phyloP scores from a whole-genome alignment of 2,888 invertebrate genomes.

The Heterodera filipjevi region DNA sequence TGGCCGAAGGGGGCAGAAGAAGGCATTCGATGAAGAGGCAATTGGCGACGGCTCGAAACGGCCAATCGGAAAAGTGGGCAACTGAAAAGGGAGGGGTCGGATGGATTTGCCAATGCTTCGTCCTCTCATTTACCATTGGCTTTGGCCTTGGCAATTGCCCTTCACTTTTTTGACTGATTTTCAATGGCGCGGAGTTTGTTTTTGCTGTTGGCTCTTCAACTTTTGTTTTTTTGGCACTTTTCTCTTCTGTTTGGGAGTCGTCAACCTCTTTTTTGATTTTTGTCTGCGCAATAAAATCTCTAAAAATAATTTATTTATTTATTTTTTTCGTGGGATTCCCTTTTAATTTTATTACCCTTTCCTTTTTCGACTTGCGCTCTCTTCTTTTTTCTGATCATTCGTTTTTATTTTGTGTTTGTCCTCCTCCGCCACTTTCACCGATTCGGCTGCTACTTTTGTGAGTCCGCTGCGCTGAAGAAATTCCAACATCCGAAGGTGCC shows the following conservation, averaged over 20 bases:
- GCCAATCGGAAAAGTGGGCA: constrained; percentile 5
- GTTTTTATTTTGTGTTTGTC: background rate
- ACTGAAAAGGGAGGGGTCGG: background rate
- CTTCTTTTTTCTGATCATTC: background rate
- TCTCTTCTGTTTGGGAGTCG: background rate
- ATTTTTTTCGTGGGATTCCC: background rate
- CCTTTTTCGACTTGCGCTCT: background rate
- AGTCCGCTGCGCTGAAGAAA: constrained; percentile 32
- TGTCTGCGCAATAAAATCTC: background rate
- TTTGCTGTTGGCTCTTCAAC: background rate
- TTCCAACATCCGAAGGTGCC: constrained; percentile 33
- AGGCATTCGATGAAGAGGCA: background rate
- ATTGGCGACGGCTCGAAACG: constrained; percentile 3
- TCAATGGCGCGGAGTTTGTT: background rate
- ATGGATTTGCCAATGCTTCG: background rate
- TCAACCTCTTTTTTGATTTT: background rate
- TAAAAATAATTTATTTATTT: background rate
- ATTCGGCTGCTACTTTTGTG: constrained; percentile 15
- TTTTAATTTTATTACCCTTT: background rate
- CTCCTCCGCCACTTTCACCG: constrained; percentile 2
- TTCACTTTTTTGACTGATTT: background rate
- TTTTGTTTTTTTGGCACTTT: constrained; percentile 5
- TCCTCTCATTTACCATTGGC: constrained; percentile 27
- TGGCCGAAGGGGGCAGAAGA: background rate
- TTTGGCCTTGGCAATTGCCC: constrained; percentile 34